Percentiles rank a stretch among this genome's conserved stretches.
Evolutionary conservation across 2,113 vertebrate species (phyloP).

Genomic region (Trichomycterus rosablanca): DNA sequence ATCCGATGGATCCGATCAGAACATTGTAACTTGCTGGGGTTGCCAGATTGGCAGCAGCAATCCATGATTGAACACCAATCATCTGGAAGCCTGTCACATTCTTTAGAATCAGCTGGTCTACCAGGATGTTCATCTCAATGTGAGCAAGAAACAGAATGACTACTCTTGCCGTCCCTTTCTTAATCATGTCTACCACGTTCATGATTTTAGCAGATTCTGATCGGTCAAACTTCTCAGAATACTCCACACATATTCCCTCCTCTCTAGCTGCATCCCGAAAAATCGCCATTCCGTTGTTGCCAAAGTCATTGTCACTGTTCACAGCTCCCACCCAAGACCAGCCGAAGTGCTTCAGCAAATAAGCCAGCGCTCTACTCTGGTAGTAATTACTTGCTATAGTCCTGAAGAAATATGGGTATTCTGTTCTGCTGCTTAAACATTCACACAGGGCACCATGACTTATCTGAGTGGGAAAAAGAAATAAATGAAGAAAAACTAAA

Average conservation of each 20-base stretch:
- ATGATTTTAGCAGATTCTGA: slow-evolving; percentile 53
- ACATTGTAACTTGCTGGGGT: slow-evolving; percentile 57
- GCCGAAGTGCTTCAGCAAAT: slow-evolving; percentile 65
- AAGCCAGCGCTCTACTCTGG: slow-evolving; percentile 57
- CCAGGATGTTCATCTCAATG: too few relatives aligned
- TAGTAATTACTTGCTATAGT: slow-evolving; percentile 66
- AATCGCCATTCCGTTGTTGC: slow-evolving; percentile 66
- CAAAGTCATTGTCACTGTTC: too few relatives aligned
- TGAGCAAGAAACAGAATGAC: slow-evolving; percentile 64
- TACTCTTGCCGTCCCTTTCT: slow-evolving; percentile 55
- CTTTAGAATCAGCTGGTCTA: slow-evolving; percentile 56
- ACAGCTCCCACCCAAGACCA: slow-evolving; percentile 68
- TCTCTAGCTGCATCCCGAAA: too few relatives aligned
- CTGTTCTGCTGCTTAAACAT: slow-evolving; percentile 60
- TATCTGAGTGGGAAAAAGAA: slow-evolving; percentile 53
- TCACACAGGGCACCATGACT: slow-evolving; percentile 68
- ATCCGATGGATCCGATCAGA: slow-evolving; percentile 61
- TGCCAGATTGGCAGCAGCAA: slow-evolving; percentile 55
- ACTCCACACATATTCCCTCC: too few relatives aligned
- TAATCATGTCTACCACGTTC: slow-evolving; percentile 61
- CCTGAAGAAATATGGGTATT: slow-evolving; percentile 63
- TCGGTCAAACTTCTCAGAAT: too few relatives aligned
- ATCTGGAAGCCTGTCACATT: slow-evolving; percentile 62
- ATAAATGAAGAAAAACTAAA: too few relatives aligned
- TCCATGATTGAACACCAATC: too few relatives aligned